Percentiles rank a stretch among this genome's conserved stretches.
These are phyloP conservation scores for Pseudomyrmex cubaensis DNA, from an alignment of 1,140 invertebrate genomes.

Conservation along the genomic window DNA sequence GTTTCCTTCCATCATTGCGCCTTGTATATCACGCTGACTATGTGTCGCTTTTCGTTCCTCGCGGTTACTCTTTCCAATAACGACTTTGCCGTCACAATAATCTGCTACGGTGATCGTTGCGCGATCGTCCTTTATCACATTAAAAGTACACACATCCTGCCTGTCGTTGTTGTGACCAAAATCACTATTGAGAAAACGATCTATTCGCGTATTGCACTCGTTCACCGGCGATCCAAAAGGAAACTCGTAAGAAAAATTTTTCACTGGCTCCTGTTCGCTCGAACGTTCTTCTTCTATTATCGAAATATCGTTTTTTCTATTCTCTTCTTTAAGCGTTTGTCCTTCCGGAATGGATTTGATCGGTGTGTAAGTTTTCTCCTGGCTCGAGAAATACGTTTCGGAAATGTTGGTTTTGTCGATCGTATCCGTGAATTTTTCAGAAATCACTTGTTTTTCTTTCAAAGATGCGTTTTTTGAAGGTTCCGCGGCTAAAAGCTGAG, in stretches of 20 bases:
- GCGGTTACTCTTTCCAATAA: not conserved
- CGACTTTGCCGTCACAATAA: slow-evolving; percentile 9
- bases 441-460: not conserved
- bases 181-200: slow-evolving; percentile 3
- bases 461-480: not conserved
- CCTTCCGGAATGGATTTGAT: slow-evolving; percentile 72
- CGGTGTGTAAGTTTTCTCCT: slow-evolving; percentile 75
- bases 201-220: slow-evolving; percentile 1
- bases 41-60: slow-evolving; percentile 31
- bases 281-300: not conserved
- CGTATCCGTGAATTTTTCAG: not conserved
- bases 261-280: not conserved
- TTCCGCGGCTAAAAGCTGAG: not conserved
- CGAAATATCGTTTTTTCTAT: slow-evolving; percentile 22
- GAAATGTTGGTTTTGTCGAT: slow-evolving; percentile 34
- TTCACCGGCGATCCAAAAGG: slow-evolving; percentile 42
- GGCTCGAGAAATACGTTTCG: slow-evolving; percentile 69
- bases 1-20: slow-evolving; percentile 30
- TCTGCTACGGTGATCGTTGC: not conserved
- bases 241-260: not conserved
- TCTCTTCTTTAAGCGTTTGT: slow-evolving; percentile 21
- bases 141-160: slow-evolving; percentile 3
- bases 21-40: slow-evolving; percentile 21
- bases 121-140: slow-evolving; percentile 13
- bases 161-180: slow-evolving; percentile 1